Conservation (phyloP, 1,140 invertebrate genomes). For the Ceratosolen solmsi region DNA sequence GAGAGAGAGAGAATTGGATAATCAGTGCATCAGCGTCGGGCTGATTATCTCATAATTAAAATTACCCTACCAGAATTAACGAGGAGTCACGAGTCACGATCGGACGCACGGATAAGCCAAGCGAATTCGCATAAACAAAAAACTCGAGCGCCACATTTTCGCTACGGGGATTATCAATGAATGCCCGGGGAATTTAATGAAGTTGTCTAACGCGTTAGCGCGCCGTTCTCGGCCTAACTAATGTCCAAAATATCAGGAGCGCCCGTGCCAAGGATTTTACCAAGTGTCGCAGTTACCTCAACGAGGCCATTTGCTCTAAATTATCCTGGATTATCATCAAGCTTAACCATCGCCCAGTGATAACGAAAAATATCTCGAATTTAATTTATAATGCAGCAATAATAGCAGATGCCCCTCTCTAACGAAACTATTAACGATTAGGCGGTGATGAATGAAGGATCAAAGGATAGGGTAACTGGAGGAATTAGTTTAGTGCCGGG, state of each 20-base stretch:
- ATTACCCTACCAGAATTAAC: conserved; percentile 56
- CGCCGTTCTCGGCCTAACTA: no score
- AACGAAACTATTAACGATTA: background rate
- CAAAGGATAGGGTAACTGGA: background rate
- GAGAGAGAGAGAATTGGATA: conserved; percentile 14
- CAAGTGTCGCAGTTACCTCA: no score
- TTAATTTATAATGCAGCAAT: background rate
- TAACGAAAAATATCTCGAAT: background rate
- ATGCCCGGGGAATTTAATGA: background rate
- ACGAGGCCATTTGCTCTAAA: no score
- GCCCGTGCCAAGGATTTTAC: no score
- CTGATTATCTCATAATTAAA: conserved; percentile 70
- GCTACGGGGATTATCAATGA: background rate
- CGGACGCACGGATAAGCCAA: background rate
- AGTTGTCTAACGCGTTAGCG: no score
- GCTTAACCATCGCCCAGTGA: no score
- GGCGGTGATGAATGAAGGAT: background rate
- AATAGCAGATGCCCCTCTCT: background rate
- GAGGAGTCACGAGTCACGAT: background rate
- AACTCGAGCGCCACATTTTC: background rate
- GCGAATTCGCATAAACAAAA: background rate
- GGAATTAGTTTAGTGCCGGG: background rate
- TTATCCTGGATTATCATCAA: no score
- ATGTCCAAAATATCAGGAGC: no score
- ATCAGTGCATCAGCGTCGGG: conserved; percentile 20